Evolutionary conservation across 2,888 invertebrate genomes (phyloP), one percentile per base, ranked within the genome.

Genomic region (Thecophora atra): DNA sequence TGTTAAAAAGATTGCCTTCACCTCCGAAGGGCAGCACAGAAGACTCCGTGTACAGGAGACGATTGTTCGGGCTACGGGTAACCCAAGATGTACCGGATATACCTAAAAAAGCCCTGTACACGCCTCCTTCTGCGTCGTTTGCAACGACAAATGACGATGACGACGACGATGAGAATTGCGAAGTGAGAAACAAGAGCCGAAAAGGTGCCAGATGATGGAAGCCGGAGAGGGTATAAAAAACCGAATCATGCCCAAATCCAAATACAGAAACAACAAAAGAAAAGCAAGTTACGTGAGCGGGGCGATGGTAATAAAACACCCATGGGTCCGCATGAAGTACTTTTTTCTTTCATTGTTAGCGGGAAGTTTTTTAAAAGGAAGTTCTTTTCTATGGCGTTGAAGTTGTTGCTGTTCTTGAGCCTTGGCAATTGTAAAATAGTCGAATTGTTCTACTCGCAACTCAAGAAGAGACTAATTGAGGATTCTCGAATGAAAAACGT

Each of bases 351-450:
- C 26, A 24, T 56, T 2, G 21, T 56, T 21, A 24, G 24, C n/a
- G 56, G 21, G 24, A 56, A 63, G 54, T 72, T 70, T 68, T 64
- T 65, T 68, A n/a, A 37, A 67, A 58, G 68, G 47, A 44, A 44
- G 24, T 28, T 42, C 28, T 13, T 47, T 26, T 58, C 21, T 56
- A 24, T 24, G 19, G 30, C 24, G 44, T 26, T 67, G 67, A 51
- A 30, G 54, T 54, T 52, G 1, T 19, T 52, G 17, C 17, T 52
- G 2, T 52, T 19, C 5, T 52, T 19, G 1, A 52, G 52, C 6
- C 24, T 54, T 54, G 19, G n/a, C 24, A 21, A 54, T 54, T 13
- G 1, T n/a, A 11, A 21, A 37, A 37, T 37, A 37, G 37, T 11
- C 1, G 37, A 8, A 37, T 11, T 37, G 37, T 37, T 37, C 7